Conservation (phyloP, 1,140 invertebrate species). For the Colletes latitarsis region DNA sequence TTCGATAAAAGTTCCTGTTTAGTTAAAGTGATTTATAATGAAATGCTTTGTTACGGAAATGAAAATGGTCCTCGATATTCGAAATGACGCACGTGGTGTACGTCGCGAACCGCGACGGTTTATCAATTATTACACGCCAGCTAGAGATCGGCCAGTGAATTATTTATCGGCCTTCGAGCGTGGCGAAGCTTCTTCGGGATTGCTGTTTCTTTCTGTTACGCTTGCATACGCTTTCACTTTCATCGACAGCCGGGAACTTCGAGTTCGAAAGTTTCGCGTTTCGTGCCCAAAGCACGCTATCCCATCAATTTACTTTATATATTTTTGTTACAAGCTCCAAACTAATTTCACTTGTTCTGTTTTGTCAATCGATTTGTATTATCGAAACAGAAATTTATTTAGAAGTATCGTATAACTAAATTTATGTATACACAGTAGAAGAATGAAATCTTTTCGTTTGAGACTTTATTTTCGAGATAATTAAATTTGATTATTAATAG, state of each 20-base stretch:
- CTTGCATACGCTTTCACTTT: slow-evolving; percentile 27
- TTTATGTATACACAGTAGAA: too few species aligned
- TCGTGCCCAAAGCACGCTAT: not conserved
- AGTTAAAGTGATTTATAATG: too few species aligned
- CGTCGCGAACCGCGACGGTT: not conserved
- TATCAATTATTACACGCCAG: slow-evolving; percentile 35
- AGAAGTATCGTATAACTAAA: too few species aligned
- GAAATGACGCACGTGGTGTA: not conserved
- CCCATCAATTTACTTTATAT: too few species aligned
- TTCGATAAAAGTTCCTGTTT: too few species aligned
- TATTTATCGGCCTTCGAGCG: slow-evolving; percentile 20
- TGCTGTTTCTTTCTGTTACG: slow-evolving; percentile 20
- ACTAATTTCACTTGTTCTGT: not conserved
- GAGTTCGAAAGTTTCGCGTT: not conserved
- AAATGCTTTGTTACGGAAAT: too few species aligned
- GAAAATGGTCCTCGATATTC: too few species aligned
- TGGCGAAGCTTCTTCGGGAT: slow-evolving; percentile 10
- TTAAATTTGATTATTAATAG: too few species aligned
- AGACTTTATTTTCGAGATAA: too few species aligned
- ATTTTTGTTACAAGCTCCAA: not conserved
- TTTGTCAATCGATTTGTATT: too few species aligned
- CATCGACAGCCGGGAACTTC: not conserved
- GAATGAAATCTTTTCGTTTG: too few species aligned
- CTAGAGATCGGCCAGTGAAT: slow-evolving; percentile 8
- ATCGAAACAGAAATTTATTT: too few species aligned